Evolutionary conservation across 2,888 invertebrate species (phyloP).

Genomic region (Idaea biselata): DNA sequence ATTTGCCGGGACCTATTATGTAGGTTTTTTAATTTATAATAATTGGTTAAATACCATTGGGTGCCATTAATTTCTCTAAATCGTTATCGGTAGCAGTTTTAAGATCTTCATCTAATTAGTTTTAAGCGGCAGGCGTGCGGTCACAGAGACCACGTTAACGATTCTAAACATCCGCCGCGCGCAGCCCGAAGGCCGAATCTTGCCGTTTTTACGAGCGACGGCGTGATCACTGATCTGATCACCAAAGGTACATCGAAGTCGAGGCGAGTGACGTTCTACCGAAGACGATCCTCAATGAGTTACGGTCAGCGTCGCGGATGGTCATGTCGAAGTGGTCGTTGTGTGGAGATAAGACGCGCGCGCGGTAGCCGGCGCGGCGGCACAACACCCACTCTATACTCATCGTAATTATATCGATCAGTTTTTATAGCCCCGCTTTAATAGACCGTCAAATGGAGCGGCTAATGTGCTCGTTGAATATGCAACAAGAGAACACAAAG

Average conservation of each 20-base stretch:
- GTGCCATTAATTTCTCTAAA: neutral
- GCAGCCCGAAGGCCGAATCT: slow-evolving; percentile 21
- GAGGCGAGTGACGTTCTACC: neutral
- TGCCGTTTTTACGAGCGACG: slow-evolving; percentile 42
- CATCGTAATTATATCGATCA: slow-evolving; percentile 13
- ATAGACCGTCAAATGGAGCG: slow-evolving; percentile 21
- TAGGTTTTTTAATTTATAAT: no score
- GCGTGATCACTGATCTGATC: no score
- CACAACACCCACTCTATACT: neutral
- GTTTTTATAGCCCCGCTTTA: slow-evolving; percentile 12
- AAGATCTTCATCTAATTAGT: slow-evolving; percentile 48
- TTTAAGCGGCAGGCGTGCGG: slow-evolving; percentile 24
- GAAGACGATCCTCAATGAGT: neutral
- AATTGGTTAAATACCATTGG: neutral
- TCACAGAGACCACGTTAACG: slow-evolving; percentile 52
- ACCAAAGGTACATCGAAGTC: neutral
- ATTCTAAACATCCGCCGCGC: slow-evolving; percentile 33
- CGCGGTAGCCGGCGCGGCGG: neutral
- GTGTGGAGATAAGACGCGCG: slow-evolving; percentile 50
- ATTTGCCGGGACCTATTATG: no score
- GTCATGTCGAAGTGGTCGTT: slow-evolving; percentile 43
- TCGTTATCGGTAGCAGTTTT: neutral
- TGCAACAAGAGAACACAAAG: slow-evolving; percentile 17
- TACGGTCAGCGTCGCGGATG: slow-evolving; percentile 12
- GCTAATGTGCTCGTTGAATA: slow-evolving; percentile 20